Evolutionary conservation across 2,113 vertebrate genomes (phyloP), one percentile per base, ranked within the genome.

Genomic region (Argyrosomus japonicus): DNA sequence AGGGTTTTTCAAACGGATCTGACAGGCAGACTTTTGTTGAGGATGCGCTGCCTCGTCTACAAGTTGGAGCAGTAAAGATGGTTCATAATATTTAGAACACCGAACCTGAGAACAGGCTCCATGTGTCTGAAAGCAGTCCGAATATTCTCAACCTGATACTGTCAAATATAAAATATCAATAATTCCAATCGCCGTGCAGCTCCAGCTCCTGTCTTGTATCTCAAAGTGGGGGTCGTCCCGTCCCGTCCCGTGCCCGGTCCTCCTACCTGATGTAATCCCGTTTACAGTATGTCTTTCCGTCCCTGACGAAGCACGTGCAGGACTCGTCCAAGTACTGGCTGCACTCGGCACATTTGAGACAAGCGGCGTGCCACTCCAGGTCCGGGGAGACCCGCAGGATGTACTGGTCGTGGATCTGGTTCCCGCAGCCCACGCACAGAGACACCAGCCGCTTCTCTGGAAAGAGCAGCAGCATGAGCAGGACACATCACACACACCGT

Each of bases 351-450:
- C 98, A 99, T 92, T 99, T 99, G 90, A 99, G 96, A 92, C 98
- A 99, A 57, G 98, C 98, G 10, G 98, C 98, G 94, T 99, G 98
- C 98, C 98, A 99, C 95, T 99, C 98, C 95, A 99, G 96, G 95
- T 99, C 98, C 92, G 98, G 98, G 76, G 98, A 99, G 92, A 99
- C 98, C 93, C 98, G 96, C 90, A 99, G 96, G 93, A 99, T 99
- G 93, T 98, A 99, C 95, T 99, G 98, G 94, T 99, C 98, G 93
- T 99, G 98, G 95, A 99, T 99, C 92, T 99, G 98, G 95, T 99
- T 99, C 94, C 98, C 98, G 95, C 98, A 99, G 93, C 98, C 98
- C 92, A 99, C 98, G 96, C 98, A 99, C 85, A 99, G 93, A 94
- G 98, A 99, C 93, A 99, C 97, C 90, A 99, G 96, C 79, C 97